phyloP scores from a whole-genome alignment of 2,797 vertebrate genomes.

The Crenichthys baileyi region DNA sequence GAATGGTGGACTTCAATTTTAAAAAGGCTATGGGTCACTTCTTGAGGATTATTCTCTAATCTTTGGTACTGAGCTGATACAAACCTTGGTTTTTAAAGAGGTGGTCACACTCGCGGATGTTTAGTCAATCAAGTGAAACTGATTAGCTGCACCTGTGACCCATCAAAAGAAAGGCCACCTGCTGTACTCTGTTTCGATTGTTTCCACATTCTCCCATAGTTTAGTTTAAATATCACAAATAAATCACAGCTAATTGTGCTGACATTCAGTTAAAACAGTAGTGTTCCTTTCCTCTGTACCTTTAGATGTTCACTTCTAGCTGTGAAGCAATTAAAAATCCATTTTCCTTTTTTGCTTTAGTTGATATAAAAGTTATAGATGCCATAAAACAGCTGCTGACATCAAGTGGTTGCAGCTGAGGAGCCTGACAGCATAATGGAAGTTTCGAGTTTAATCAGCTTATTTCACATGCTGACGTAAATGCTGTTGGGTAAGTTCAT shows the following conservation, averaged over 20 bases:
- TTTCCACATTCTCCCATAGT: not conserved
- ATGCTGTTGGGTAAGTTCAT: not conserved
- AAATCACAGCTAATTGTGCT: not conserved
- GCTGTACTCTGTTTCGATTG: not conserved
- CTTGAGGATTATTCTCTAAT: not conserved
- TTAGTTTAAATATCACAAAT: not conserved
- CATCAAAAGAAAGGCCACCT: not conserved
- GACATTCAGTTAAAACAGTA: not conserved
- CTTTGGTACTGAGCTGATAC: not conserved
- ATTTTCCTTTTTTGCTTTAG: not conserved
- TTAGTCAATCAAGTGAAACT: not conserved
- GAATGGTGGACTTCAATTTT: not conserved
- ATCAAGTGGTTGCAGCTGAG: not conserved
- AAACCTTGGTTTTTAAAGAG: not conserved
- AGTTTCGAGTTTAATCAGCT: conserved; percentile 1
- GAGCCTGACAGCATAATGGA: not conserved
- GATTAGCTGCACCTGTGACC: not conserved
- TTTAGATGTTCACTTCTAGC: not conserved
- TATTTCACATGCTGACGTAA: not conserved
- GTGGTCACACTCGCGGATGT: not conserved
- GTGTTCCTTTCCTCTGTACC: not conserved
- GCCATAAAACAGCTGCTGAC: not conserved
- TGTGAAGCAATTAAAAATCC: not conserved
- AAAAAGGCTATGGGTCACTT: not conserved
- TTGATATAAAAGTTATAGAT: not conserved